Percentiles rank a stretch among this genome's conserved stretches.
Evolutionary conservation across 2,888 invertebrate species (phyloP).

Genomic region (Opisthograptis luteolata): DNA sequence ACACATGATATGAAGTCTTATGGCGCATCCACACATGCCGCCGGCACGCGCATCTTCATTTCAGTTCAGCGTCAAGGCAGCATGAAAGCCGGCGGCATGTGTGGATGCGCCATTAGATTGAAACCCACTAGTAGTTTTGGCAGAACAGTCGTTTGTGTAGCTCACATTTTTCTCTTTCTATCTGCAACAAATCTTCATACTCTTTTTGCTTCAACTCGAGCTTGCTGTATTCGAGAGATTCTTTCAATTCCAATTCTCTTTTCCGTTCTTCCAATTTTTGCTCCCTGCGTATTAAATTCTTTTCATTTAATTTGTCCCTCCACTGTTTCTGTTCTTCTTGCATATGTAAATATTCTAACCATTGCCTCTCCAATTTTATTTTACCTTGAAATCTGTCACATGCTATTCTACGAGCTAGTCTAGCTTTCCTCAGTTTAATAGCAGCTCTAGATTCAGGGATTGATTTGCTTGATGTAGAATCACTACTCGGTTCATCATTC

Average conservation of each 20-base stretch:
- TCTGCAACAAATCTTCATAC: slow-evolving; percentile 46
- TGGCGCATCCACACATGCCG: too few relatives aligned
- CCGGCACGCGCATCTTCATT: too few relatives aligned
- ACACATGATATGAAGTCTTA: too few relatives aligned
- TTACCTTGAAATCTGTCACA: slow-evolving; percentile 57
- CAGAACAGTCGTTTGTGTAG: slow-evolving; percentile 50
- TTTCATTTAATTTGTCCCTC: slow-evolving; percentile 51
- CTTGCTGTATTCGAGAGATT: slow-evolving; percentile 52
- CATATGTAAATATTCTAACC: slow-evolving; percentile 56
- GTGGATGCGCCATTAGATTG: too few relatives aligned
- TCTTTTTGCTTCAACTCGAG: slow-evolving; percentile 53
- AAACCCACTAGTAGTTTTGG: neutral
- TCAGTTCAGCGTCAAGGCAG: too few relatives aligned
- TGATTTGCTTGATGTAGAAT: slow-evolving; percentile 21
- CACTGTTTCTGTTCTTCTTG: slow-evolving; percentile 50
- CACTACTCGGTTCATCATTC: slow-evolving; percentile 12
- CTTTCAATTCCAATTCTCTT: slow-evolving; percentile 52
- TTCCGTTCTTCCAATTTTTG: slow-evolving; percentile 52
- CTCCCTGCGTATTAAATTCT: slow-evolving; percentile 50
- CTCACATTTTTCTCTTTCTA: slow-evolving; percentile 58
- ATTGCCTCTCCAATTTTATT: slow-evolving; percentile 59
- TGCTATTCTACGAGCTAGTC: slow-evolving; percentile 59
- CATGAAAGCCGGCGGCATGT: too few relatives aligned
- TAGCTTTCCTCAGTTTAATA: slow-evolving; percentile 56
- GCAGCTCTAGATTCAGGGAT: slow-evolving; percentile 51